Evolutionary conservation across 2,113 vertebrate species (phyloP).

Genomic region (Cromileptes altivelis): DNA sequence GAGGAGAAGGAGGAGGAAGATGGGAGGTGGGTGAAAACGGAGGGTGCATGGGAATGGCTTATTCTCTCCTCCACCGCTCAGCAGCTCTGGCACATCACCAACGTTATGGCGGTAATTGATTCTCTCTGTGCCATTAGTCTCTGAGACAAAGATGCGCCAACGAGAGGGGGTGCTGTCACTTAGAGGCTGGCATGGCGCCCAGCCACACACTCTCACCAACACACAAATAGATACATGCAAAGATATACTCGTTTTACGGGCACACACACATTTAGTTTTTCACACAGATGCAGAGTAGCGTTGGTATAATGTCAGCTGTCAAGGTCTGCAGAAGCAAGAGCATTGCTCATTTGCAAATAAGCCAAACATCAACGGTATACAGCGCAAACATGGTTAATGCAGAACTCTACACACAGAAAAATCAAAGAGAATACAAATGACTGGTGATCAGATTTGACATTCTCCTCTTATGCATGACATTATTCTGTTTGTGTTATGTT

Average conservation of each 20-base stretch:
- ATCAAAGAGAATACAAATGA: constrained; percentile 73
- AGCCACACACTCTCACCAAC: constrained; percentile 76
- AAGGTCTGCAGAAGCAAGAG: constrained; percentile 67
- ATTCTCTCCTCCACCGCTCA: constrained; percentile 51
- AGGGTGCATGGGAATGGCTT: constrained; percentile 71
- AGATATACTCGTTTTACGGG: constrained; percentile 49
- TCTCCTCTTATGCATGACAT: constrained; percentile 44
- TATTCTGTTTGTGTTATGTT: constrained; percentile 46
- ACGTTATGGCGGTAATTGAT: constrained; percentile 94
- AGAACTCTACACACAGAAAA: background rate
- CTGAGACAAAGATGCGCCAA: constrained; percentile 88
- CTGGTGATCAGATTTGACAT: constrained; percentile 57
- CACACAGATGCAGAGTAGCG: constrained; percentile 40
- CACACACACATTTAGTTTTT: constrained; percentile 28
- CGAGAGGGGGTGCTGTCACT: constrained; percentile 93
- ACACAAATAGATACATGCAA: constrained; percentile 64
- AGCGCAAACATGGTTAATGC: constrained; percentile 41
- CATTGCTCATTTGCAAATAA: constrained; percentile 64
- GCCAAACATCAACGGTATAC: constrained; percentile 40
- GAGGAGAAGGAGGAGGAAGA: constrained; percentile 28
- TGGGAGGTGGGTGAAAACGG: constrained; percentile 19
- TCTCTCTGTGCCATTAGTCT: constrained; percentile 96
- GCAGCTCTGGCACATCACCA: constrained; percentile 91
- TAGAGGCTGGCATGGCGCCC: constrained; percentile 88
- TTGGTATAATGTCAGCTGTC: constrained; percentile 65